Conservation (phyloP, 2,888 invertebrate species). For the Sminthurides aquaticus region DNA sequence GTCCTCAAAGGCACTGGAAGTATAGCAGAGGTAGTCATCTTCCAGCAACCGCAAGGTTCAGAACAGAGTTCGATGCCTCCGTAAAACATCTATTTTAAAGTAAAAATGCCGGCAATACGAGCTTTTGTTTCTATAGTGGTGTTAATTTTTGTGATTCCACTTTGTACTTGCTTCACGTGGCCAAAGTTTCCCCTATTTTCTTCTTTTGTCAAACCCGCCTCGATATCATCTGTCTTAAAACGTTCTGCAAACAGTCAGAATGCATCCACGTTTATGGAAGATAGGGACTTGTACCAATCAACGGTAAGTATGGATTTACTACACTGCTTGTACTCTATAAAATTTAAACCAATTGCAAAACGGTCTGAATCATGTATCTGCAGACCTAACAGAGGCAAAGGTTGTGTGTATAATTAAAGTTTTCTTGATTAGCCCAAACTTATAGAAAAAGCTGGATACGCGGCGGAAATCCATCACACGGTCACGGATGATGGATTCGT, state of each 20-base stretch:
- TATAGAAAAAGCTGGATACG: slow-evolving; percentile 49
- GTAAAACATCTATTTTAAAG: no score
- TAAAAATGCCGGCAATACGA: no score
- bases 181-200: background rate
- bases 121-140: no score
- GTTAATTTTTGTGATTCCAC: no score
- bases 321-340: no score
- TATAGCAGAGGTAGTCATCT: no score
- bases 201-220: background rate
- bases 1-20: no score
- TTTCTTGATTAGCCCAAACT: slow-evolving; percentile 45
- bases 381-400: background rate
- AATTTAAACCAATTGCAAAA: no score
- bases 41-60: no score
- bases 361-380: no score
- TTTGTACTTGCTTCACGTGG: background rate
- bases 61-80: no score
- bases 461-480: slow-evolving; percentile 48
- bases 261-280: background rate
- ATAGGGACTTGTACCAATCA: background rate
- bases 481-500: slow-evolving; percentile 50
- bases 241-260: background rate
- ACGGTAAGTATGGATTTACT: no score
- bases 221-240: background rate
- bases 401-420: background rate